Base-by-base conservation (phyloP, 2,113 vertebrate species). In the Nipponia nippon region DNA sequence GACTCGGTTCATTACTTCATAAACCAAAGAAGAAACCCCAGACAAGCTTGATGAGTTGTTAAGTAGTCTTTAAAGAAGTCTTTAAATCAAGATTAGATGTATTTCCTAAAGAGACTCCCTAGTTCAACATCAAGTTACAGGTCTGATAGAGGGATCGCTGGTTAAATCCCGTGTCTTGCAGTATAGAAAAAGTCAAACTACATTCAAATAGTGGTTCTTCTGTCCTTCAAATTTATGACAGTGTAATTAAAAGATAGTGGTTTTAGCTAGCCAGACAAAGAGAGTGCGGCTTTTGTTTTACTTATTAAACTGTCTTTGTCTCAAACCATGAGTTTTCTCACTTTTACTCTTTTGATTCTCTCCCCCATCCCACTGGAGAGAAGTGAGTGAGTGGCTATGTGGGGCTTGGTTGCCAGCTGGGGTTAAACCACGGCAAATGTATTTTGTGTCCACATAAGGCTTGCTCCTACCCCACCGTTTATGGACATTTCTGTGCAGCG, bases 31-130 rank as follows among this genome's bases (percentile, higher is more conserved):
- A 95, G 89, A 95, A 96, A 96, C 40, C 73, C 78, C 87, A 95
- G 97, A 97, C 70, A 97, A 95, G 96, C 89, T 85, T 96, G 97
- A 96, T 94, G 94, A 93, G 97, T 95, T 95, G 94, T 97, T 97
- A 97, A 97, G 89, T 95, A 96, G 95, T 96, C 95, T 95, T 96
- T 96, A 97, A 97, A 95, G 89, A 83, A 95, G 95, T 93, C 91
- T 91, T 94, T 97, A 97, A 96, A 97, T 97, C 95, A 96, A 81
- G 89, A 93, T 94, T 94, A 91, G 94, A 90, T 93, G 84, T 89
- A 87, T 97, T 76, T 96, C 77, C 70, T 81, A 77, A 94, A 93
- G 78, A 95, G 84, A 80, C 50, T 93, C 30, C 40, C 49, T 62
- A 30, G 44, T 46, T 95, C 87, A 83, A 21, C 17, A 40, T 79